Evolutionary conservation across 2,797 vertebrate species (phyloP), one percentile per base, ranked within the genome.

Genomic region (Rhinatrema bivittatum): DNA sequence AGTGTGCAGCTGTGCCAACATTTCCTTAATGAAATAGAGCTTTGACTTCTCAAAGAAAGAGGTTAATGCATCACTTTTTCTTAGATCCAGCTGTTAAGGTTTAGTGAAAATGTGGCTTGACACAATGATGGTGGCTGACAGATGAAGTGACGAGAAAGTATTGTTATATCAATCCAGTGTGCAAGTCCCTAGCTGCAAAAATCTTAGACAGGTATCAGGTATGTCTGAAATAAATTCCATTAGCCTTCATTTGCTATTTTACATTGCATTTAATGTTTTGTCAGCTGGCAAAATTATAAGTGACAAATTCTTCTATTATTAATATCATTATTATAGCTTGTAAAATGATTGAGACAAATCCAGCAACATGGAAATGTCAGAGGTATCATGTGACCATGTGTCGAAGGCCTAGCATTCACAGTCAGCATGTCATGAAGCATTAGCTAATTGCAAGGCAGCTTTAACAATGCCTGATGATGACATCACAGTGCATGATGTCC

Each of bases 241-340:
- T 69, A 65, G 62, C 60, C 68, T 70, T 70, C 65, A 71, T 63
- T 63, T 68, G 64, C 64, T 58, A 73, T 72, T 63, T 71, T 56
- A 56, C 56, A 63, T 75, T 72, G 64, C 62, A 67, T 74, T 67
- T 60, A 67, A 62, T 66, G 60, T 57, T 66, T 70, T 70, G 69
- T 68, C 69, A 68, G 64, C 32, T 38, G 63, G 56, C 60, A 70
- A 54, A 66, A 64, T 56, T 62, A 65, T 50, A 51, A 42, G 50
- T 68, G 60, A 61, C 60, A 62, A 60, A 56, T 54, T 56, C 72
- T 72, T 68, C 72, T 70, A n/a, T n/a, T n/a, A n/a, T n/a, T n/a
- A n/a, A n/a, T n/a, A n/a, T n/a, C 72, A 74, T 74, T 70, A 66
- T 62, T n/a, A n/a, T n/a, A n/a, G n/a, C n/a, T n/a, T n/a, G n/a